These are phyloP conservation scores for Muntiacus reevesi DNA, from an alignment of 2,113 vertebrate species.

Conservation along the genomic window DNA sequence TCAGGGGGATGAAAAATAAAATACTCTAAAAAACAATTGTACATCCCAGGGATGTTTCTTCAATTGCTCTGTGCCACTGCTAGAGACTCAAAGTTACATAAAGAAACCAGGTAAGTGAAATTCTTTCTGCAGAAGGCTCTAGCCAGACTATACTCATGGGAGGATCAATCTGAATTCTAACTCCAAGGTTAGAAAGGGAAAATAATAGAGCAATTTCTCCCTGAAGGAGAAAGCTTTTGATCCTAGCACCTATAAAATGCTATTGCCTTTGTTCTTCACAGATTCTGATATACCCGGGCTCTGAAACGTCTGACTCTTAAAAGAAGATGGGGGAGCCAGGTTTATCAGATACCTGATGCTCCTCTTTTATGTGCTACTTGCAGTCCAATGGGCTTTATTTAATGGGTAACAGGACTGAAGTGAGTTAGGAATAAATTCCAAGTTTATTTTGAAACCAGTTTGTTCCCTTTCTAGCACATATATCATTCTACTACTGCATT, in stretches of 20 bases:
- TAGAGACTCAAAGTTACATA: neutral
- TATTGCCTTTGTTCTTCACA: slow-evolving; percentile 60
- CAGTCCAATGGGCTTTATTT: neutral
- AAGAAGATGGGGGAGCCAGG: slow-evolving; percentile 3
- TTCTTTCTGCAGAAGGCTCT: slow-evolving; percentile 37
- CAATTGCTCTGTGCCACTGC: neutral
- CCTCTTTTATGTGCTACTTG: neutral
- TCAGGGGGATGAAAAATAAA: neutral
- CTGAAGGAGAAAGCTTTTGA: slow-evolving; percentile 73
- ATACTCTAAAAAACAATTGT: neutral
- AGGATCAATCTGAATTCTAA: slow-evolving; percentile 63
- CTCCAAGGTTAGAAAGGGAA: slow-evolving; percentile 54
- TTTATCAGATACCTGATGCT: neutral
- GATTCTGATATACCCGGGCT: slow-evolving; percentile 42
- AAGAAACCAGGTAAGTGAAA: slow-evolving; percentile 47
- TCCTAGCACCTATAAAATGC: slow-evolving; percentile 60
- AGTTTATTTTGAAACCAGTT: slow-evolving; percentile 64
- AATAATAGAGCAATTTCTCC: slow-evolving; percentile 63
- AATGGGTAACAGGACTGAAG: slow-evolving; percentile 10
- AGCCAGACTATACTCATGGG: neutral
- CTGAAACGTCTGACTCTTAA: slow-evolving; percentile 52
- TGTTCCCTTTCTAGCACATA: slow-evolving; percentile 19
- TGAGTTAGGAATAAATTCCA: slow-evolving; percentile 33
- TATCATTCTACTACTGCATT: slow-evolving; percentile 40
- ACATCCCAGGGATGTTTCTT: neutral